Percentiles rank a stretch among this genome's conserved stretches.
Evolutionary conservation across 2,888 invertebrate genomes (phyloP).

Genomic region (Ennomos fuscantarius): DNA sequence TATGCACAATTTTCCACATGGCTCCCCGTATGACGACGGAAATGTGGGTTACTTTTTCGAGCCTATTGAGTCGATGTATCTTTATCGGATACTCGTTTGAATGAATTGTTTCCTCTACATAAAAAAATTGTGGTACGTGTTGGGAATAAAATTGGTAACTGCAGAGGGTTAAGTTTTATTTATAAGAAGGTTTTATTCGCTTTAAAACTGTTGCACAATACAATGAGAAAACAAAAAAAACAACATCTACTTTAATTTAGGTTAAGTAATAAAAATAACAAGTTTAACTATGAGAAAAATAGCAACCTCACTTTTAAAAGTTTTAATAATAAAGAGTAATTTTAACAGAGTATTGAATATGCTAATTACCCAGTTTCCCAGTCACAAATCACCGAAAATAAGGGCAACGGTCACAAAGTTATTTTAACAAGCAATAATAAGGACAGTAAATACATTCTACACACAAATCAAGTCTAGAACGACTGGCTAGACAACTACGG

Average conservation of each 20-base stretch:
- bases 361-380: conserved; percentile 22
- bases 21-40: conserved; percentile 34
- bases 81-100: conserved; percentile 27
- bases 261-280: no score
- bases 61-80: conserved; percentile 34
- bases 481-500: conserved; percentile 29
- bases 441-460: conserved; percentile 33
- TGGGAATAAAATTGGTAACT: background rate
- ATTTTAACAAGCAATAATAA: conserved; percentile 32
- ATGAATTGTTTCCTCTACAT: conserved; percentile 22
- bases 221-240: no score
- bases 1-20: conserved; percentile 42
- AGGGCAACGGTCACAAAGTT: conserved; percentile 18
- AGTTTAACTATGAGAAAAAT: conserved; percentile 6
- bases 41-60: conserved; percentile 39
- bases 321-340: conserved; percentile 7
- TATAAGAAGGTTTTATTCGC: no score
- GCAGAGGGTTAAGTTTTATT: no score
- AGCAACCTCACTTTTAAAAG: conserved; percentile 7
- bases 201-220: no score
- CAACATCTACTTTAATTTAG: no score
- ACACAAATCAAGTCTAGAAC: conserved; percentile 35
- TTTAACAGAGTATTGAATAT: conserved; percentile 21
- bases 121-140: conserved; percentile 3
- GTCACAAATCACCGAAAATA: conserved; percentile 29